Percentiles rank a stretch among this genome's conserved stretches.
phyloP scores from a whole-genome alignment of 2,113 vertebrate genomes.

The Salvelinus sp. region DNA sequence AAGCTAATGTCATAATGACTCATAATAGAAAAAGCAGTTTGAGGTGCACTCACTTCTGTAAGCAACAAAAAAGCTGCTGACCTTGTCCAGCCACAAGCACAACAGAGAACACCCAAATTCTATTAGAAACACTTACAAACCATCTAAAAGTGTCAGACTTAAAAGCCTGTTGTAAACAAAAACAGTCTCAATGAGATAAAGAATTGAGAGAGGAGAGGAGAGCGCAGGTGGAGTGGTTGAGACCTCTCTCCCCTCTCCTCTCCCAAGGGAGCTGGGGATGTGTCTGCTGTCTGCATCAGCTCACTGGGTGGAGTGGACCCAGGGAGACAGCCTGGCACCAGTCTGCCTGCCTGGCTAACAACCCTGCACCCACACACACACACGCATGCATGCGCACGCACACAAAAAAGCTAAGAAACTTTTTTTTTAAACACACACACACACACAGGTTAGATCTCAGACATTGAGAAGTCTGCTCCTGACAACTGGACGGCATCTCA shows the following conservation, averaged over 20 bases:
- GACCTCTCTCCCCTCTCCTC: neutral
- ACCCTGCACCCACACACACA: constrained; percentile 42
- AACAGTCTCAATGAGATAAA: too few relatives aligned
- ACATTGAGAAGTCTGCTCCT: constrained; percentile 62
- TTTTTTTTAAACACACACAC: constrained; percentile 7
- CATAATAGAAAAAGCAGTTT: too few relatives aligned
- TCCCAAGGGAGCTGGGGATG: constrained; percentile 11
- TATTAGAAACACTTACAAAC: too few relatives aligned
- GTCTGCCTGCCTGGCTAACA: constrained; percentile 64
- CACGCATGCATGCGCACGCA: neutral
- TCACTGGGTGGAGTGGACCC: constrained; percentile 41
- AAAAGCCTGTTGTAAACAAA: too few relatives aligned
- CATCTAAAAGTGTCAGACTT: too few relatives aligned
- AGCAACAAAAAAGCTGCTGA: too few relatives aligned
- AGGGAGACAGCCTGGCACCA: constrained; percentile 79
- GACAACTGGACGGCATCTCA: neutral
- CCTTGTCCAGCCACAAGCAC: too few relatives aligned
- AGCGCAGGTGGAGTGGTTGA: constrained; percentile 1
- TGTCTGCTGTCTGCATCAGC: constrained; percentile 12
- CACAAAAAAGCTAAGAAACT: too few relatives aligned
- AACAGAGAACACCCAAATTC: too few relatives aligned
- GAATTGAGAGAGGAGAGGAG: neutral
- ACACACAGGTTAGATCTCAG: constrained; percentile 25
- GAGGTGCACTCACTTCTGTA: too few relatives aligned
- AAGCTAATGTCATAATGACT: too few relatives aligned